Conservation (phyloP, 2,797 vertebrate genomes). For the Gastrophryne carolinensis region DNA sequence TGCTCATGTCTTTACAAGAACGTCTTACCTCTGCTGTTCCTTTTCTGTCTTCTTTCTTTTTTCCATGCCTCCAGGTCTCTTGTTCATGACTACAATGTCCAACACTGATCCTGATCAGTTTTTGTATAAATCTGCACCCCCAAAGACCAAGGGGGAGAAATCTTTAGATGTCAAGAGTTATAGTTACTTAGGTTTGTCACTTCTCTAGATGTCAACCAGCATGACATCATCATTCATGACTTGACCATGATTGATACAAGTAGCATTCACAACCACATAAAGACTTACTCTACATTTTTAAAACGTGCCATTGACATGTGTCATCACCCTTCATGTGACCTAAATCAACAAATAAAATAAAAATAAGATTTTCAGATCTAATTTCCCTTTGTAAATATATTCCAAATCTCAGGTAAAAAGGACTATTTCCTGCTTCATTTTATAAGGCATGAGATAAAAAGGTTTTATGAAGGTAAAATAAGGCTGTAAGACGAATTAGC, state of each 20-base stretch:
- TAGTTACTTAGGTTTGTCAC: conserved; percentile 93
- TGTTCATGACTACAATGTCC: conserved; percentile 79
- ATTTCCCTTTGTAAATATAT: too few species aligned
- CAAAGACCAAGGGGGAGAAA: conserved; percentile 63
- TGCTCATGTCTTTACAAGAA: too few species aligned
- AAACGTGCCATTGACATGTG: neutral
- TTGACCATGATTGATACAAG: neutral
- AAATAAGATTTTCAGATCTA: too few species aligned
- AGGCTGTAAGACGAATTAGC: too few species aligned
- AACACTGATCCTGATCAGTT: conserved; percentile 77
- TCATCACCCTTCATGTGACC: neutral
- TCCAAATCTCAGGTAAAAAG: too few species aligned
- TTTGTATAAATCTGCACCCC: conserved; percentile 80
- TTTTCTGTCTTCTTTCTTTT: conserved; percentile 57
- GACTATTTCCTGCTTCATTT: too few species aligned
- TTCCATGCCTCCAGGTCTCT: conserved; percentile 64
- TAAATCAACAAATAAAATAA: too few species aligned
- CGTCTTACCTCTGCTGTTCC: too few species aligned
- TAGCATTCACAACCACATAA: neutral
- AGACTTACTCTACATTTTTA: conserved; percentile 1
- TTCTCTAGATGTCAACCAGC: conserved; percentile 59
- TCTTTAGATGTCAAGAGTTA: conserved; percentile 72
- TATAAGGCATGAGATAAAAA: too few species aligned
- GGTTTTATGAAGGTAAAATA: too few species aligned
- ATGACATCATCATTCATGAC: conserved; percentile 15